phyloP scores from a whole-genome alignment of 1,140 invertebrate species.

The Leptinotarsa defecta region DNA sequence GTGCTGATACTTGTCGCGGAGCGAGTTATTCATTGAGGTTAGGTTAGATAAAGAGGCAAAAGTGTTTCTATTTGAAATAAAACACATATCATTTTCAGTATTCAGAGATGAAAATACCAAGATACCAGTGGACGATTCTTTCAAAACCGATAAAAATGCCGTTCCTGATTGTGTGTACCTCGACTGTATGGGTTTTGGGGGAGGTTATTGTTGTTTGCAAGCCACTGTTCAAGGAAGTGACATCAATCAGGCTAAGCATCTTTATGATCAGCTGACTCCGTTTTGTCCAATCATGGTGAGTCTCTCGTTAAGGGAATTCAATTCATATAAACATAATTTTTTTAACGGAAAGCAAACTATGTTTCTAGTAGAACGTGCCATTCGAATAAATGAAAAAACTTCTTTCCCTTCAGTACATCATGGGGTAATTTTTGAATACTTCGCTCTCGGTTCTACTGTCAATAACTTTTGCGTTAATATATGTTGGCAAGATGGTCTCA shows the following conservation, averaged over 20 bases:
- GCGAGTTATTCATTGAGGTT: no score
- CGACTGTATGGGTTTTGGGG: constrained; percentile 99
- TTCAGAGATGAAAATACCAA: constrained; percentile 78
- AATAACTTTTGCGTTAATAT: no score
- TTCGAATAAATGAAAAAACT: no score
- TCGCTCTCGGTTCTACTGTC: no score
- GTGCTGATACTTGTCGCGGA: no score
- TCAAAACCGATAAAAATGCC: constrained; percentile 62
- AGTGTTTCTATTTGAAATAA: no score
- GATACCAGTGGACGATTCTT: constrained; percentile 77
- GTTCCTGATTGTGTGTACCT: constrained; percentile 89
- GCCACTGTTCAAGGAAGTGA: constrained; percentile 96
- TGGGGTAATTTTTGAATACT: no score
- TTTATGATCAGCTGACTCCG: constrained; percentile 97
- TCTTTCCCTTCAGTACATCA: no score
- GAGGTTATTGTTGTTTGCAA: constrained; percentile 98
- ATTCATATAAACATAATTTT: neutral
- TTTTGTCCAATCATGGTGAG: constrained; percentile 95
- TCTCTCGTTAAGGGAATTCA: neutral
- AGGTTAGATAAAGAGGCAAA: no score
- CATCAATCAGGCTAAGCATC: constrained; percentile 89
- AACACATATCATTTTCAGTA: constrained; percentile 29
- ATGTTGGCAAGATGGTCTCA: no score
- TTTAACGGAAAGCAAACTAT: no score
- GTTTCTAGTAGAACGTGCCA: no score